These are phyloP conservation scores for Platyrinchus mystaceus DNA, from an alignment of 2,797 vertebrate genomes.

Conservation along the genomic window DNA sequence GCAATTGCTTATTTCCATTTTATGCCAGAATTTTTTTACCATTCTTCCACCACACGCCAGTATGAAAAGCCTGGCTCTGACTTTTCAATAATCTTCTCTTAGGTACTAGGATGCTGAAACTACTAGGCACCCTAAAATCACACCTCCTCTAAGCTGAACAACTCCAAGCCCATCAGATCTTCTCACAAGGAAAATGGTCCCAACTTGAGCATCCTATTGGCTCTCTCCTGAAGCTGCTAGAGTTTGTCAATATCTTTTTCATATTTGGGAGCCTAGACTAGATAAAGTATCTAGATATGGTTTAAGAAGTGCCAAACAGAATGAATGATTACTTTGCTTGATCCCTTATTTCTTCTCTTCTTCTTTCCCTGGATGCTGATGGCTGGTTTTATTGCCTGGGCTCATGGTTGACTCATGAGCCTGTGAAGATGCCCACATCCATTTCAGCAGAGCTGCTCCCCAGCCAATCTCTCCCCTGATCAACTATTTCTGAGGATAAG, in stretches of 20 bases:
- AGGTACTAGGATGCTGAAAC: neutral
- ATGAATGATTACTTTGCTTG: neutral
- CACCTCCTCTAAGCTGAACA: neutral
- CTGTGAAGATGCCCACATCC: neutral
- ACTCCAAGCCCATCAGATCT: neutral
- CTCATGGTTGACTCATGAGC: rapidly evolving
- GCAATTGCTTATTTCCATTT: neutral
- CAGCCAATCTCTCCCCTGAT: neutral
- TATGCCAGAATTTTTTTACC: neutral
- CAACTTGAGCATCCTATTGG: neutral
- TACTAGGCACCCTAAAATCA: neutral
- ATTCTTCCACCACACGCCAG: neutral
- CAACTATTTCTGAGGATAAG: neutral
- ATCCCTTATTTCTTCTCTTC: neutral
- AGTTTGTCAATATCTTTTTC: neutral
- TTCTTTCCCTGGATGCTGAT: neutral
- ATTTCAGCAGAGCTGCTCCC: neutral
- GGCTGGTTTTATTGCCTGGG: neutral
- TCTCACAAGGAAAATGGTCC: neutral
- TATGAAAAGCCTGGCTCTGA: neutral
- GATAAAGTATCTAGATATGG: neutral
- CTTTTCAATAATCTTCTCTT: neutral
- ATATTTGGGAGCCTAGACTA: neutral
- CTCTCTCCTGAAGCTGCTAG: neutral
- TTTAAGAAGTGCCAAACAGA: neutral